A percentile compares a stretch with the other conserved stretches of the same genome.
Conservation (phyloP, 1,140 invertebrate species). For the Holotrichia oblita region DNA sequence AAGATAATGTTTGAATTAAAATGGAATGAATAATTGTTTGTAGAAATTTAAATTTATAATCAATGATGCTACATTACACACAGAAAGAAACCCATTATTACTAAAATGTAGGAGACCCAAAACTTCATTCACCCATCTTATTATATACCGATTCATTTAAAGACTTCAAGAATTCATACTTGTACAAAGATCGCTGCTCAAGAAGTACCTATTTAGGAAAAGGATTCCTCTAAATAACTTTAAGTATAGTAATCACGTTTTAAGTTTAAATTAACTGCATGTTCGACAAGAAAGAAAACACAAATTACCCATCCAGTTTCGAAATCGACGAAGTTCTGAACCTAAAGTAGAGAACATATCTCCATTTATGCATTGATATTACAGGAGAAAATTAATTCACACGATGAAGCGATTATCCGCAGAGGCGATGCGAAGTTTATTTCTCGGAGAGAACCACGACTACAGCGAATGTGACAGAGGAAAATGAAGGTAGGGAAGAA, state of each 20-base stretch:
- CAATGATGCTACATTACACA: not conserved
- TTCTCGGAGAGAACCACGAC: not conserved
- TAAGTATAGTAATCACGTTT: constrained; percentile 29
- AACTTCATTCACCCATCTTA: not conserved
- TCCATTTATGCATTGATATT: not conserved
- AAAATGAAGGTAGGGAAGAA: not conserved
- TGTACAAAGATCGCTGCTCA: not conserved
- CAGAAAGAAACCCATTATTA: not conserved
- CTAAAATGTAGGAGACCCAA: not conserved
- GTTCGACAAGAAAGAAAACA: constrained; percentile 39
- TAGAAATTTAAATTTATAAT: not conserved
- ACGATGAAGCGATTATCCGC: constrained; percentile 37
- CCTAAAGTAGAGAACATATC: not conserved
- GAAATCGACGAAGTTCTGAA: not conserved
- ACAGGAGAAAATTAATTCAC: constrained; percentile 37
- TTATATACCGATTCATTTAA: not conserved
- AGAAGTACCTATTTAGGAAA: not conserved
- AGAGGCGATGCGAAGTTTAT: not conserved
- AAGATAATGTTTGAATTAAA: not conserved
- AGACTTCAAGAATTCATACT: not conserved
- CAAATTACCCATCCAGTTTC: constrained; percentile 6
- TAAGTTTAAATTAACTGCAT: constrained; percentile 39
- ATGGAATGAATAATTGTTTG: not conserved
- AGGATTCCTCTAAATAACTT: constrained; percentile 33
- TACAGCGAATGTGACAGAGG: not conserved